Evolutionary conservation across 2,888 invertebrate genomes (phyloP), one percentile per base, ranked within the genome.

Genomic region (Pantelozetes paolii): DNA sequence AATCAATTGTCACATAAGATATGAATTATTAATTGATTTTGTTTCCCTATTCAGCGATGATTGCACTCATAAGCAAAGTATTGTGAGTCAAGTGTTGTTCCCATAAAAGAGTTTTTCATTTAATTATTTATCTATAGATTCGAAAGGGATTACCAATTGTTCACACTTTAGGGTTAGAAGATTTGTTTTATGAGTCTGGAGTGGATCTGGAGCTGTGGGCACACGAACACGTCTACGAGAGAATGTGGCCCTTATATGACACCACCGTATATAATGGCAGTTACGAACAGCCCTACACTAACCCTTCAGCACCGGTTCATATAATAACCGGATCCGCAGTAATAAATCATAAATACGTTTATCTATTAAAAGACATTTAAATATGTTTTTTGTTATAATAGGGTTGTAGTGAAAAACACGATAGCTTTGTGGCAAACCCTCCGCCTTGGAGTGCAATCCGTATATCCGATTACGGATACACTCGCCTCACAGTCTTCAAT

Each of bases 221-320:
- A 0, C 98, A 99, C 82, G 97, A 99, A 82, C 98, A 99, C 84
- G 92, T 92, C 45, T 99, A 98, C 82, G 98, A 98, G 84, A 86
- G 99, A 73, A 84, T 94, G 74, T 98, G 92, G 91, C 98, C 98
- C 1, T 87, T 97, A 76, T 98, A 92, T 83, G 88, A 98, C 83
- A 78, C 82, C 75, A 81, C 84, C 83, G 82, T 85, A 8, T 83
- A 81, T 78, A 85, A 85, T 77, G 84, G 84, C 9, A 83, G 82
- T 42, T 50, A 26, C n/a, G 74, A 71, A 6, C 9, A 76, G 18
- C 84, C 85, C 0, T 85, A 86, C 79, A 80, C 80, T 28, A 89
- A 91, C 82, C 89, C 86, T 78, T 86, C 88, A 77, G 97, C 94
- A 0, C 94, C 98, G 0, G 89, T 98, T 0, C 97, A 99, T 81